A percentile compares a stretch with the other conserved stretches of the same genome.
Conservation (phyloP, 2,888 invertebrate genomes). For the Phengaris alcon region DNA sequence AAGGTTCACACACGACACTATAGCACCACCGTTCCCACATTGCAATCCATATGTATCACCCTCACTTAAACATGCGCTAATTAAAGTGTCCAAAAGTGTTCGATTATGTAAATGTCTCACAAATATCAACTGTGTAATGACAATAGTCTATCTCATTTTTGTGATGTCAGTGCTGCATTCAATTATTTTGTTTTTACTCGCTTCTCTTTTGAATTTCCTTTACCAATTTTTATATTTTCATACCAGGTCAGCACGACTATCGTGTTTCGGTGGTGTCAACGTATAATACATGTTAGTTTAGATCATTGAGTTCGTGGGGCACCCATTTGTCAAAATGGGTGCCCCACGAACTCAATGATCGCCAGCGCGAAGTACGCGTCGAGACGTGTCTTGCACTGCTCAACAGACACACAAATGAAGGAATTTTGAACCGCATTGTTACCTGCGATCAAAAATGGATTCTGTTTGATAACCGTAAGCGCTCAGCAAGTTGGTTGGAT, state of each 20-base stretch:
- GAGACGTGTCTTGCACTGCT: no score
- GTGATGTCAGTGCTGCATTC: not conserved
- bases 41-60: conserved; percentile 44
- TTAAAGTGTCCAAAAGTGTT: not conserved
- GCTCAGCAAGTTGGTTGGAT: no score
- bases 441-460: no score
- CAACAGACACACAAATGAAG: no score
- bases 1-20: conserved; percentile 38
- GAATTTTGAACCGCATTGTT: no score
- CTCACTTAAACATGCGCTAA: conserved; percentile 27
- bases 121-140: not conserved
- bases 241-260: not conserved
- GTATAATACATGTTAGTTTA: conserved; percentile 95
- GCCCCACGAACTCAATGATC: no score
- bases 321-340: no score
- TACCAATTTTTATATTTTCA: not conserved
- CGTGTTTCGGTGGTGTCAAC: conserved; percentile 71
- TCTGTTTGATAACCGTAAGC: no score
- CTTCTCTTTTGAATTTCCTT: not conserved
- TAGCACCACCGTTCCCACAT: conserved; percentile 72
- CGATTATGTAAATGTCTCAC: not conserved
- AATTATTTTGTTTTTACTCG: not conserved
- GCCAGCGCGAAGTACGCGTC: no score
- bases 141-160: not conserved
- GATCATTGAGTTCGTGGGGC: no score